Percentiles rank a stretch among this genome's conserved stretches.
These are phyloP conservation scores for Daubentonia madagascariensis DNA, from an alignment of 2,113 vertebrate genomes.

Conservation along the genomic window DNA sequence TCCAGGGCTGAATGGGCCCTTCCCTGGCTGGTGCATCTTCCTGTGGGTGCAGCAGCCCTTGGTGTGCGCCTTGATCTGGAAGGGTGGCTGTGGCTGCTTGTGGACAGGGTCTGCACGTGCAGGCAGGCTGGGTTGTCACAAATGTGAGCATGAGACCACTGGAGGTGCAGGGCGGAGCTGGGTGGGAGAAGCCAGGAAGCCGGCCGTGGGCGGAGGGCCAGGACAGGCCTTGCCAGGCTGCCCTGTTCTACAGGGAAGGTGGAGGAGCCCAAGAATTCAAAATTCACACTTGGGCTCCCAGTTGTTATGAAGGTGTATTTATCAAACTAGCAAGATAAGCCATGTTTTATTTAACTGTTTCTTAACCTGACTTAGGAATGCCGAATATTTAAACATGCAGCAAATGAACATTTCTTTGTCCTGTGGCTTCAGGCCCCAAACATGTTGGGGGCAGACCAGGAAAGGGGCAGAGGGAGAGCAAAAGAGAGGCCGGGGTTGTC, in stretches of 20 bases:
- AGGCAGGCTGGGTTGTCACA: not conserved
- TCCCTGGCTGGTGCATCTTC: fast-evolving
- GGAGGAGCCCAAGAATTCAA: not conserved
- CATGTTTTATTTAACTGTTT: not conserved
- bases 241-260: fast-evolving
- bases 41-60: not conserved
- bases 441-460: not conserved
- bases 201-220: fast-evolving
- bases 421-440: not conserved
- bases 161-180: not conserved
- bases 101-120: not conserved
- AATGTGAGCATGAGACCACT: fast-evolving
- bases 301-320: not conserved
- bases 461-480: not conserved
- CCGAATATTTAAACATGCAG: not conserved
- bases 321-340: not conserved
- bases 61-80: not conserved
- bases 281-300: not conserved
- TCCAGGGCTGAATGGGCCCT: not conserved
- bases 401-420: not conserved
- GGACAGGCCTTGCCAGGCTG: no score
- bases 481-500: no score
- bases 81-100: not conserved
- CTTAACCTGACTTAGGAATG: not conserved
- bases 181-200: not conserved